Base-by-base conservation (phyloP, 37 sponge, comb jelly and placozoan species). In the Oscarella lobularis region DNA sequence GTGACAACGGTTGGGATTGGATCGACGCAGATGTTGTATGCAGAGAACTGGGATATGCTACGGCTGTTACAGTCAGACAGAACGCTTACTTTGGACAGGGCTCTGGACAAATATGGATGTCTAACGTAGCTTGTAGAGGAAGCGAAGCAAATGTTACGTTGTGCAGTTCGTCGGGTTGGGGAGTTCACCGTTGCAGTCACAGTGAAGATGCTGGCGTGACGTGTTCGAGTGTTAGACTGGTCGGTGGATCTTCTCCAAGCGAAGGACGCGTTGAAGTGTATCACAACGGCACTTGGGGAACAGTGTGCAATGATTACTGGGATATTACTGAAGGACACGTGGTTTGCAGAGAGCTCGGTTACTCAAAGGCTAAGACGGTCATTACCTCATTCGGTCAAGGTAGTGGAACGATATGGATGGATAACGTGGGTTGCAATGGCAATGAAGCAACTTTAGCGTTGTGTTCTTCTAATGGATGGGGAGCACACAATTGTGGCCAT, bases 31-130 rank as follows among this genome's bases (percentile, higher is more conserved):
- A 48, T 48, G 60, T 48, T 27, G 60, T 48, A 20, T 48, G 60
- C 20, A 9, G 60, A 20, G 14, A 48, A 48, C 20, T 48, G 20
- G 60, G 60, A 48, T 48, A 27, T 48, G 20, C 60, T 27, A 9
- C 9, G 14, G 60, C 60, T 27, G 20, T 20, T 27, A 48, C 60
- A 27, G 9, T 27, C 60, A 48, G 60, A 48, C 60, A 20, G 9
- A 48, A 48, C 20, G 60, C 60, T 27, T 48, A 48, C 20, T 48
- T 27, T 48, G 60, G 60, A 48, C 60, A 48, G 20, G 60, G 89
- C 0, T 54, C 76, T 9, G 89, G 89, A n/a, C 83, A 36, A 40
- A 85, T 82, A 33, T 88, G 82, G 83, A n/a, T 88, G 76, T 71
- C 75, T 38, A 67, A 88, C 0, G 76, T 88, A 9, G 4, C 70